Percentiles rank a stretch among this genome's conserved stretches.
Conservation (phyloP, 2,888 invertebrate genomes). For the Drosophila infuscata region DNA sequence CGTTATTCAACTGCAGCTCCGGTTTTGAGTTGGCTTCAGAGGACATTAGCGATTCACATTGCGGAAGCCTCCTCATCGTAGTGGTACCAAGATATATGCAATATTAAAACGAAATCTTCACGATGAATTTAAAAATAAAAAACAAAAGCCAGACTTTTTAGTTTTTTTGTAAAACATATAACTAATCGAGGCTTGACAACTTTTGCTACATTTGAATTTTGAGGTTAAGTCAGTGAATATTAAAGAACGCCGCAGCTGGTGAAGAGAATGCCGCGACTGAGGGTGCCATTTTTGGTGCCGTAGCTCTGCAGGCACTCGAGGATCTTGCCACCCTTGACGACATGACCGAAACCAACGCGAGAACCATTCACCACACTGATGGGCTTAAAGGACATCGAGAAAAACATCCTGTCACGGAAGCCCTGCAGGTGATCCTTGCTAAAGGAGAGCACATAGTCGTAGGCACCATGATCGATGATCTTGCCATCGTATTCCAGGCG, state of each 20-base stretch:
- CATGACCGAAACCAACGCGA: slow-evolving; percentile 76
- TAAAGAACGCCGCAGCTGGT: slow-evolving; percentile 71
- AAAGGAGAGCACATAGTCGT: slow-evolving; percentile 62
- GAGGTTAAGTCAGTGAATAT: neutral
- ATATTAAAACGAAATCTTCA: neutral
- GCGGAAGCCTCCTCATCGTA: neutral
- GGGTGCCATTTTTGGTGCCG: slow-evolving; percentile 80
- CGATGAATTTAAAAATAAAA: slow-evolving; percentile 21
- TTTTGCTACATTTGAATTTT: slow-evolving; percentile 30
- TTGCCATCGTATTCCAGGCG: slow-evolving; percentile 66
- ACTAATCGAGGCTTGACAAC: neutral
- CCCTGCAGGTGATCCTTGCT: slow-evolving; percentile 58
- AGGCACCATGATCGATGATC: slow-evolving; percentile 61
- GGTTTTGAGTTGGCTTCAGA: neutral
- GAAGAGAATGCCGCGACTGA: slow-evolving; percentile 65
- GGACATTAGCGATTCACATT: neutral
- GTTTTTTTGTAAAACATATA: neutral
- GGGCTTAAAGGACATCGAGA: slow-evolving; percentile 79
- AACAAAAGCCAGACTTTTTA: neutral
- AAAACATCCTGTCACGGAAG: slow-evolving; percentile 55
- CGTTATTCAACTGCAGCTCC: neutral
- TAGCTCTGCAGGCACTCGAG: slow-evolving; percentile 71
- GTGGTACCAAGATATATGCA: neutral
- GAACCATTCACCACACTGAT: slow-evolving; percentile 71
- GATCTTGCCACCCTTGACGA: slow-evolving; percentile 71